Evolutionary conservation across 2,797 vertebrate species (phyloP).

Genomic region (Gymnopithys bicolor): DNA sequence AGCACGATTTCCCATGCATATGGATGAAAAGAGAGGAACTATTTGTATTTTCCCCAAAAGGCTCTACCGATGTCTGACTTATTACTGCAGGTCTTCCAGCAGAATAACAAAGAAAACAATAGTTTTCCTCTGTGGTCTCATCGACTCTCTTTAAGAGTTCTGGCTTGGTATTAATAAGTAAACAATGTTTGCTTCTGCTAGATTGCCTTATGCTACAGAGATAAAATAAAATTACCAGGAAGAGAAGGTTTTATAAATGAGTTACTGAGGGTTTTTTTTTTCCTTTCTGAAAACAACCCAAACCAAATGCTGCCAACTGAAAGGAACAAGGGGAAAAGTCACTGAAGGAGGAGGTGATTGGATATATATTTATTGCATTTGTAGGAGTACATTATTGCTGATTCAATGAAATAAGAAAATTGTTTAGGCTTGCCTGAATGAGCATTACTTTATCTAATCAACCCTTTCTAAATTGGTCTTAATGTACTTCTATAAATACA

Average conservation of each 20-base stretch:
- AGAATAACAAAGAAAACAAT: conserved; percentile 48
- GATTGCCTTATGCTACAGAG: conserved; percentile 27
- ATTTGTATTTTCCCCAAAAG: conserved; percentile 47
- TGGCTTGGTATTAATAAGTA: conserved; percentile 47
- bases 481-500: conserved; percentile 71
- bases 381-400: conserved; percentile 65
- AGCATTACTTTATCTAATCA: conserved; percentile 72
- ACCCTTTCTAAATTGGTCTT: conserved; percentile 65
- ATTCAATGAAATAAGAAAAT: conserved; percentile 74
- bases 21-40: conserved; percentile 26
- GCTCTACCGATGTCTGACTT: not conserved
- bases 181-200: conserved; percentile 37
- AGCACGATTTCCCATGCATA: not conserved
- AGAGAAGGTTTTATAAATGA: conserved; percentile 37
- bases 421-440: conserved; percentile 64
- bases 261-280: not conserved
- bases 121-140: conserved; percentile 47
- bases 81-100: not conserved
- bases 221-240: conserved; percentile 53
- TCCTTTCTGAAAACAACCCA: conserved; percentile 18
- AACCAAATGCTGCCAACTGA: conserved; percentile 14
- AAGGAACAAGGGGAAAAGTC: conserved; percentile 39
- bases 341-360: conserved; percentile 38
- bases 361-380: conserved; percentile 67
- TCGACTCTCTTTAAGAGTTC: conserved; percentile 16